A percentile compares a stretch with the other conserved stretches of the same genome.
These are phyloP conservation scores for Ammodytes marinus DNA, from an alignment of 2,113 vertebrate species.

Conservation along the genomic window DNA sequence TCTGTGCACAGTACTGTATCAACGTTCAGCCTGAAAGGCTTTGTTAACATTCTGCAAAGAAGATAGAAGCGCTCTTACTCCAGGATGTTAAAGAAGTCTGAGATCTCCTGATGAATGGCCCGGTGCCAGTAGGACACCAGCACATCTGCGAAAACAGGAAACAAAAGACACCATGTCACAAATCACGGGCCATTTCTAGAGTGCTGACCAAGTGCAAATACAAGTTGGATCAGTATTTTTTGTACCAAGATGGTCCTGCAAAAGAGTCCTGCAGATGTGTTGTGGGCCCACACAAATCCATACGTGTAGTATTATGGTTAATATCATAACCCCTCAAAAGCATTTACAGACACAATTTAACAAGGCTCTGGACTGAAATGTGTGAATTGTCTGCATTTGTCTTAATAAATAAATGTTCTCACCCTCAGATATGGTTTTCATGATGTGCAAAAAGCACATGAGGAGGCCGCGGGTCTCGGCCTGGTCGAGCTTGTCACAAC, in stretches of 20 bases:
- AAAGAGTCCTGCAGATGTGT: neutral
- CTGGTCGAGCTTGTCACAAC: conserved; percentile 98
- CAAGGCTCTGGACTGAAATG: neutral
- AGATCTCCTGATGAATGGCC: conserved; percentile 94
- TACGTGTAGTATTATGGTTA: neutral
- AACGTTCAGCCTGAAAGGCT: conserved; percentile 3
- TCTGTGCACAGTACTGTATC: neutral
- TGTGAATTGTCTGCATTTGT: neutral
- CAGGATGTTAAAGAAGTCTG: conserved; percentile 98
- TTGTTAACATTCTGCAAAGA: conserved; percentile 7
- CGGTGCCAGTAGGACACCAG: conserved; percentile 97
- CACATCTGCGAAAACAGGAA: conserved; percentile 86
- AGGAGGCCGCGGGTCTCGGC: conserved; percentile 96
- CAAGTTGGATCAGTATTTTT: neutral
- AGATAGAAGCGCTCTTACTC: conserved; percentile 88
- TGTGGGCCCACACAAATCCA: neutral
- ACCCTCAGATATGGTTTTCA: conserved; percentile 99
- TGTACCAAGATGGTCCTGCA: neutral
- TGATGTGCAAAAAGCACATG: conserved; percentile 98
- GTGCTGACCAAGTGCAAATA: neutral
- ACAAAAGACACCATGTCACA: conserved; percentile 13
- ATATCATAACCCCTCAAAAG: neutral
- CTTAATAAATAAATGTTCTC: conserved; percentile 38
- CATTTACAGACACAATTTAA: neutral
- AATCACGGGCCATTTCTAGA: neutral